Percentiles rank a stretch among this genome's conserved stretches.
phyloP scores from a whole-genome alignment of 1,140 invertebrate species.

The Dryas iulia region DNA sequence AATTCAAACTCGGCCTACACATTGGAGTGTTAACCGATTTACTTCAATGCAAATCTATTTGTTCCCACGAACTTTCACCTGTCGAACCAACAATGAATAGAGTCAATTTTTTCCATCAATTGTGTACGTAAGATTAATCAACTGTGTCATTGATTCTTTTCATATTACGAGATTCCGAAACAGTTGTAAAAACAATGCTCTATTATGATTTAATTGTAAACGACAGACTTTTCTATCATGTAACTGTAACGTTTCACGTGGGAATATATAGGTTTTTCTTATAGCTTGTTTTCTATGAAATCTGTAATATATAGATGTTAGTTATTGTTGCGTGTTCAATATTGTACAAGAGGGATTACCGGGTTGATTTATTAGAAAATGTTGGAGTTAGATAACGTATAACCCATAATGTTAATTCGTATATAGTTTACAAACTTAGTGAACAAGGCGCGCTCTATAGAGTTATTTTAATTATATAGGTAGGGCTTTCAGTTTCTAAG shows the following conservation, averaged over 20 bases:
- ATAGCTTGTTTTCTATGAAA: not conserved
- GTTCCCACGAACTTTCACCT: constrained; percentile 68
- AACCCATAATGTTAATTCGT: not conserved
- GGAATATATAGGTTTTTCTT: not conserved
- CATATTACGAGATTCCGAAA: constrained; percentile 21
- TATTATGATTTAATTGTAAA: constrained; percentile 1
- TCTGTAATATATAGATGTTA: too few species aligned
- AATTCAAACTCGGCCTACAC: not conserved
- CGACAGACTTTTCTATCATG: not conserved
- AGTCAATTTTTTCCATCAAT: constrained; percentile 39
- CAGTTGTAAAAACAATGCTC: constrained; percentile 9
- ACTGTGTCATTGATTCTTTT: constrained; percentile 40
- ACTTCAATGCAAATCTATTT: constrained; percentile 36
- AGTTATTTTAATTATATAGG: too few species aligned
- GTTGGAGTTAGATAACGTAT: not conserved
- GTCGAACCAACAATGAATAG: constrained; percentile 44
- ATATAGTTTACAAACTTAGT: too few species aligned
- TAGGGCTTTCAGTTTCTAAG: too few species aligned
- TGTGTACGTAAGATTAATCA: constrained; percentile 43
- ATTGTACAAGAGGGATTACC: not conserved
- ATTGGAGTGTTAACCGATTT: constrained; percentile 25
- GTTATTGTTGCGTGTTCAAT: too few species aligned
- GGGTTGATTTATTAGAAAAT: not conserved
- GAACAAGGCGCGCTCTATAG: too few species aligned
- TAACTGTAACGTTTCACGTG: not conserved